Conservation (phyloP, 2,797 vertebrate genomes). For the Chrysocyon brachyurus region DNA sequence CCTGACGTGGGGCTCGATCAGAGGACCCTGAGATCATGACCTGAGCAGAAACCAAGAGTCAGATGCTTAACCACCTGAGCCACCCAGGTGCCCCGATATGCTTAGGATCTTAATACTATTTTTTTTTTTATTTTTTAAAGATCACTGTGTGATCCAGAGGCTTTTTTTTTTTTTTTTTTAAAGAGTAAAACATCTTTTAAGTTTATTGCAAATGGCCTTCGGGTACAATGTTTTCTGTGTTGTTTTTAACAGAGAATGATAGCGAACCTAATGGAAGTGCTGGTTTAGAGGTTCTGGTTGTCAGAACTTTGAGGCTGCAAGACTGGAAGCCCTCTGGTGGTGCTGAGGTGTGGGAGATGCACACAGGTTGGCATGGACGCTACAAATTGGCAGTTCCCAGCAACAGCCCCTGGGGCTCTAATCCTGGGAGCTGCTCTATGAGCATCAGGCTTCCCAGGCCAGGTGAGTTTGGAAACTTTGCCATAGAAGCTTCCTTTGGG, state of each 20-base stretch:
- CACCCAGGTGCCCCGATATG: fast-evolving
- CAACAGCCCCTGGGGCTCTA: fast-evolving
- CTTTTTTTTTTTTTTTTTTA: no score
- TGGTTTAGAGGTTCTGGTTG: background rate
- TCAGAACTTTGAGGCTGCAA: background rate
- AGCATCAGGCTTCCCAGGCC: background rate
- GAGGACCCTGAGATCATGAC: background rate
- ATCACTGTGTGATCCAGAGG: background rate
- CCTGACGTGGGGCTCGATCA: background rate
- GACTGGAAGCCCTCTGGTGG: background rate
- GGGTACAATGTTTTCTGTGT: background rate
- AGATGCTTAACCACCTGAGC: background rate
- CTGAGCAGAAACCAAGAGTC: background rate
- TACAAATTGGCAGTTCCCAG: background rate
- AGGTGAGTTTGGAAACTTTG: background rate
- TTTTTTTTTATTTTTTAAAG: background rate
- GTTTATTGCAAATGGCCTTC: background rate
- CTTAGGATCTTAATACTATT: background rate
- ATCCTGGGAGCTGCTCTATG: no score
- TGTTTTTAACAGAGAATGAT: background rate
- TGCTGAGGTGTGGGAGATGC: fast-evolving
- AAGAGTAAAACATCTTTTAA: background rate
- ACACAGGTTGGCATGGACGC: fast-evolving
- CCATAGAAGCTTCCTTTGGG: background rate
- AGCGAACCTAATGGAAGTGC: background rate